These are phyloP conservation scores for Sitta carolinensis DNA, from an alignment of 2,797 vertebrate species.

Conservation along the genomic window DNA sequence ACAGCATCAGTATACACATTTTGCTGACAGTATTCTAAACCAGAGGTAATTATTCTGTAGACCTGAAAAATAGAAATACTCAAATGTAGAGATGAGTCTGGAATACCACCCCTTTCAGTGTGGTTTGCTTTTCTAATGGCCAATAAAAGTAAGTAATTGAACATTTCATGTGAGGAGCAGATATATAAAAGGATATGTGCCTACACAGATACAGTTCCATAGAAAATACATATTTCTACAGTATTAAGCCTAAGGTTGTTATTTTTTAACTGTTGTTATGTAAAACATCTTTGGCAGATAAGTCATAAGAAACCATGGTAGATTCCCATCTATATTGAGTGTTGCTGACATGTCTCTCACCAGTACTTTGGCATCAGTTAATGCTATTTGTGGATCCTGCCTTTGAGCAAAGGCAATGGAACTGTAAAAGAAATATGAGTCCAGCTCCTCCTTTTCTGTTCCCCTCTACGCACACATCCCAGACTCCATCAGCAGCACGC, in stretches of 20 bases:
- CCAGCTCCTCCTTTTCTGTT: not conserved
- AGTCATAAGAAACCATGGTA: not conserved
- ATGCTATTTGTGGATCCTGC: not conserved
- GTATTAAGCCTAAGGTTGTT: not conserved
- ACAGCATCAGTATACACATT: not conserved
- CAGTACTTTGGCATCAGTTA: not conserved
- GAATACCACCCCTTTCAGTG: not conserved
- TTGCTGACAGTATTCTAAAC: not conserved
- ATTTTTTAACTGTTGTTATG: not conserved
- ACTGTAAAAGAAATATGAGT: not conserved
- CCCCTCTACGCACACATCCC: not conserved
- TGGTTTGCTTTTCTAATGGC: not conserved
- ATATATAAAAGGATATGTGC: not conserved
- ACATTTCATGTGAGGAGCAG: not conserved
- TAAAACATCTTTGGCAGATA: not conserved
- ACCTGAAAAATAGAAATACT: not conserved
- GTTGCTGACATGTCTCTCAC: not conserved
- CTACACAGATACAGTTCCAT: not conserved
- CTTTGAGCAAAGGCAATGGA: not conserved
- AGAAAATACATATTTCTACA: not conserved
- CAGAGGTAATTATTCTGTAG: not conserved
- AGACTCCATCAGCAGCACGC: accelerated
- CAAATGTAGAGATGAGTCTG: accelerated
- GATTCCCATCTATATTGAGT: not conserved
- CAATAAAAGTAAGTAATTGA: not conserved